Evolutionary conservation across 2,888 invertebrate species (phyloP).

Genomic region (Nemotelus pantherinus): DNA sequence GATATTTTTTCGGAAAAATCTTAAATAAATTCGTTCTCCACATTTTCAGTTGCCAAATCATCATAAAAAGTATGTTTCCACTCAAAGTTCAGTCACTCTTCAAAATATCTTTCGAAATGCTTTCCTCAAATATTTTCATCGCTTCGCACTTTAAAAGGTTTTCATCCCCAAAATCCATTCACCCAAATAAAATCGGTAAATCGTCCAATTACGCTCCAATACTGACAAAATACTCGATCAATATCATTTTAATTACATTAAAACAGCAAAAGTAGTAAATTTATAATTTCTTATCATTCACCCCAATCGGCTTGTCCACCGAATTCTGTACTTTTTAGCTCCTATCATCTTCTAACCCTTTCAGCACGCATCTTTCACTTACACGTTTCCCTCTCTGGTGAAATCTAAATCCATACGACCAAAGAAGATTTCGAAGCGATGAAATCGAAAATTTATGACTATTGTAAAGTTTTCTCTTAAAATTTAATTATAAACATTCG

Average conservation of each 20-base stretch:
- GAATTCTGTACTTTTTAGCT: not conserved
- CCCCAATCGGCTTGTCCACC: not conserved
- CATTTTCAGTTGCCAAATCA: too few species aligned
- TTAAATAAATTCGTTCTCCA: too few species aligned
- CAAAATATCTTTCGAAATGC: too few species aligned
- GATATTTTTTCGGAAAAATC: too few species aligned
- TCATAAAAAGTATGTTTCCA: too few species aligned
- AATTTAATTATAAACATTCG: constrained; percentile 48
- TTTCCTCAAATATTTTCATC: too few species aligned
- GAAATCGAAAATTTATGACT: constrained; percentile 51
- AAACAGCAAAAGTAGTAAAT: constrained; percentile 2
- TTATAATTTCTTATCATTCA: constrained; percentile 29
- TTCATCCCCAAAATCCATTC: too few species aligned
- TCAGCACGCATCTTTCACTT: not conserved
- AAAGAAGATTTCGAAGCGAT: constrained; percentile 39
- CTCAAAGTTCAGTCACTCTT: too few species aligned
- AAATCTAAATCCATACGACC: not conserved
- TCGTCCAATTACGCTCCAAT: not conserved
- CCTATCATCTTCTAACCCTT: constrained; percentile 6
- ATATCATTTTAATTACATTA: constrained; percentile 26
- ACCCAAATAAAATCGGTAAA: too few species aligned
- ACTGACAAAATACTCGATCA: constrained; percentile 17
- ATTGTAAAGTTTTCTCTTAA: constrained; percentile 48
- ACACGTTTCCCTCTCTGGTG: not conserved
- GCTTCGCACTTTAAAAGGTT: too few species aligned